Percentiles rank a stretch among this genome's conserved stretches.
Evolutionary conservation across 2,888 invertebrate genomes (phyloP).

Genomic region (Lasioglossum calceatum): DNA sequence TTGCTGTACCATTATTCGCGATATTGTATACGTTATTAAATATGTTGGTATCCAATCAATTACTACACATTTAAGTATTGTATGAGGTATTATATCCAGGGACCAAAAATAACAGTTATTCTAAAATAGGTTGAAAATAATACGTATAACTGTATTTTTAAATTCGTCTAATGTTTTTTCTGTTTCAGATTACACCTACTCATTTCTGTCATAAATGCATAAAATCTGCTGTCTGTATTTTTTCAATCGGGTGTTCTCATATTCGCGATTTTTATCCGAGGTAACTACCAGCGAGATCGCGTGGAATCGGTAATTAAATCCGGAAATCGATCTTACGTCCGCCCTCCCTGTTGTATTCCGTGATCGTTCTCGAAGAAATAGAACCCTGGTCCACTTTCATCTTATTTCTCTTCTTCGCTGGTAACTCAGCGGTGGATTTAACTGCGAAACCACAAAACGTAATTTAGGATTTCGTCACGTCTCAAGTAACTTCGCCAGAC

Average conservation of each 20-base stretch:
- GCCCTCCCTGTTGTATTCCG: background rate
- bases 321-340: slow-evolving; percentile 43
- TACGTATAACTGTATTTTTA: no score
- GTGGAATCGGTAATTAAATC: slow-evolving; percentile 53
- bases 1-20: no score
- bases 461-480: slow-evolving; percentile 25
- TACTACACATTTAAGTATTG: no score
- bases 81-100: no score
- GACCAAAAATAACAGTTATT: no score
- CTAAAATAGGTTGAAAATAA: no score
- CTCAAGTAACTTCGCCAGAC: background rate
- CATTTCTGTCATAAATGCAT: no score
- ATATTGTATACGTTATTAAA: no score
- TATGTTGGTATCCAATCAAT: no score
- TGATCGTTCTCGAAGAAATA: slow-evolving; percentile 34
- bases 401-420: slow-evolving; percentile 11
- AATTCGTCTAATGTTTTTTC: no score
- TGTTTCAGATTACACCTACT: no score
- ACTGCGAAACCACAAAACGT: slow-evolving; percentile 14
- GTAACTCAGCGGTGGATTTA: slow-evolving; percentile 31
- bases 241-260: background rate
- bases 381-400: slow-evolving; percentile 2
- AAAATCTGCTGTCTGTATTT: background rate
- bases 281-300: background rate
- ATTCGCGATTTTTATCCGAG: background rate